Conservation (phyloP, 2,888 invertebrate genomes). For the Apeira syringaria region DNA sequence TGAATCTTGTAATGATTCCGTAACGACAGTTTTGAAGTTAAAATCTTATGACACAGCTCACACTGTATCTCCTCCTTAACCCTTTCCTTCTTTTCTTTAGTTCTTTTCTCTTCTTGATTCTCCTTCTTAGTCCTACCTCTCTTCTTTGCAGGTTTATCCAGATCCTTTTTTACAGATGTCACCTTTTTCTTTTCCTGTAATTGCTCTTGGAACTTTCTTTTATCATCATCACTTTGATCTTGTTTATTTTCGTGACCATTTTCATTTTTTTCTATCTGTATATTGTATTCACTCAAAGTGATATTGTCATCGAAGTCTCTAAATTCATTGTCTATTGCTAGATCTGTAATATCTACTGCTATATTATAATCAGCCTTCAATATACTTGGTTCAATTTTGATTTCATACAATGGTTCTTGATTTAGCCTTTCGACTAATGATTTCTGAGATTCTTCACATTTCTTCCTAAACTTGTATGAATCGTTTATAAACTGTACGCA, state of each 20-base stretch:
- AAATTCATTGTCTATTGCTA: slow-evolving; percentile 39
- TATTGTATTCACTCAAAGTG: slow-evolving; percentile 36
- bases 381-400: slow-evolving; percentile 41
- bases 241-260: not conserved
- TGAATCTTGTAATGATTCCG: slow-evolving; percentile 75
- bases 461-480: slow-evolving; percentile 44
- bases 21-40: slow-evolving; percentile 65
- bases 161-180: slow-evolving; percentile 1
- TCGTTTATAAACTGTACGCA: slow-evolving; percentile 41
- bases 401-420: slow-evolving; percentile 11
- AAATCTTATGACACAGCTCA: slow-evolving; percentile 68
- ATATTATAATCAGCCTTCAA: slow-evolving; percentile 22
- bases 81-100: slow-evolving; percentile 35
- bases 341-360: slow-evolving; percentile 46
- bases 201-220: not conserved
- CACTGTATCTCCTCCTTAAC: slow-evolving; percentile 62
- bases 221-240: not conserved
- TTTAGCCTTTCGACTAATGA: slow-evolving; percentile 18
- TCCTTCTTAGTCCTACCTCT: slow-evolving; percentile 37
- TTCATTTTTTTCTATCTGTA: slow-evolving; percentile 13
- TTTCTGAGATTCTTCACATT: slow-evolving; percentile 42
- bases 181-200: slow-evolving; percentile 2
- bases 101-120: slow-evolving; percentile 35
- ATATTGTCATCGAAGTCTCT: slow-evolving; percentile 49
- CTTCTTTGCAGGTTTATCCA: slow-evolving; percentile 23